Base-by-base conservation (phyloP, 1,140 invertebrate species). In the Anadara kagoshimensis region DNA sequence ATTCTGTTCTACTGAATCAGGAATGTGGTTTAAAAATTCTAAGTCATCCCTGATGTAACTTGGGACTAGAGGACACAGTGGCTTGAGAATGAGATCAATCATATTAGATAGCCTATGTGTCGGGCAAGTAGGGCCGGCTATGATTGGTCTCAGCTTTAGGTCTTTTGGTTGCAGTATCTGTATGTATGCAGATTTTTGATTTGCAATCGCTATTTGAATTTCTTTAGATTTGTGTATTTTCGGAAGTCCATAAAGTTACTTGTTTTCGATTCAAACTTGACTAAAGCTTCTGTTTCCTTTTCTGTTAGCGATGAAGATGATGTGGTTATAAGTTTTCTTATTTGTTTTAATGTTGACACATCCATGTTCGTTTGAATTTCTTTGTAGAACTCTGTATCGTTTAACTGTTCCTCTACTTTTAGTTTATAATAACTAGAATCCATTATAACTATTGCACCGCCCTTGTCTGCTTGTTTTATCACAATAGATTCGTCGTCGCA, bases 201-300 rank as follows among this genome's bases (percentile, higher is more conserved):
- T 43, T 43, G 41, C 22, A 24, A 61, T 26, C 8, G 59, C 68
- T 16, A 16, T 47, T 44, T 70, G 68, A 8, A 70, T 51, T 43
- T 70, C 58, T 20, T 70, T 63, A 22, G 68, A 70, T 63, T 70
- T 63, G 26, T 61, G 68, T 4, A 53, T 44, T 56, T 70, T 70
- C 8, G 58, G 68, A 14, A 70, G 36, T 12, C 54, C 54, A 58
- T 68, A 59, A 56, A n/a, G 11, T 56, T 56, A 56, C 53, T 56
- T 7, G 53, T 56, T n/a, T 24, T 56, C 5, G 11, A 20, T 24
- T 56, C 53, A 22, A 56, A 56, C 11, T 56, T 11, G 8, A 4
- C 22, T 0, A 56, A 12, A 7, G 11, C n/a, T 2, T 56, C 53
- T 20, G 2, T 20, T 24, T 56, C 10, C n/a, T 56, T 56, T n/a